phyloP scores from a whole-genome alignment of 92 coral and sea anemone genomes.

The Zoanthus solanderi region DNA sequence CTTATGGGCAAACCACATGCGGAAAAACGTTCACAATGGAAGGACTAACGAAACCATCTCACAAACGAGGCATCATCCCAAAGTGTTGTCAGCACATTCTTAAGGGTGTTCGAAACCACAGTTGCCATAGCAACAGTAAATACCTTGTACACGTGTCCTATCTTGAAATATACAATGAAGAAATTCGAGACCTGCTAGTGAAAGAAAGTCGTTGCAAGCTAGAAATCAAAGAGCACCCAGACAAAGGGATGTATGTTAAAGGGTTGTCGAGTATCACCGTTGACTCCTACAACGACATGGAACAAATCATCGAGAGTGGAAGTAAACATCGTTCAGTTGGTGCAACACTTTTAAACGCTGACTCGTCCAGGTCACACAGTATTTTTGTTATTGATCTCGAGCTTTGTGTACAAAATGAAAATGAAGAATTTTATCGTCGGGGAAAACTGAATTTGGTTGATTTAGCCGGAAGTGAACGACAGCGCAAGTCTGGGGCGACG shows the following conservation, averaged over 20 bases:
- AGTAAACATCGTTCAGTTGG: constrained; percentile 86
- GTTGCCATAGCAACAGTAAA: constrained; percentile 68
- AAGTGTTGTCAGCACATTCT: constrained; percentile 84
- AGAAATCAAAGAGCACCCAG: constrained; percentile 87
- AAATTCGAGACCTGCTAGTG: constrained; percentile 75
- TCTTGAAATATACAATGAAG: constrained; percentile 90
- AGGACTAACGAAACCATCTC: constrained; percentile 64
- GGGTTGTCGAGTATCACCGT: constrained; percentile 86
- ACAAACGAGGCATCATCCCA: constrained; percentile 80
- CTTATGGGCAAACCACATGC: constrained; percentile 91
- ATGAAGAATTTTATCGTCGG: constrained; percentile 71
- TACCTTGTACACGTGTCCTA: constrained; percentile 84
- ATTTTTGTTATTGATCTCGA: constrained; percentile 83
- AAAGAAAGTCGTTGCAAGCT: constrained; percentile 73
- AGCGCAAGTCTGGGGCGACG: constrained; percentile 86
- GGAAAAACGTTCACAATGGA: constrained; percentile 94
- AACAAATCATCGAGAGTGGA: constrained; percentile 73
- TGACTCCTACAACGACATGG: constrained; percentile 80
- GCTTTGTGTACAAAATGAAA: constrained; percentile 66
- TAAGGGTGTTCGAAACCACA: constrained; percentile 61
- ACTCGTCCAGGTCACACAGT: constrained; percentile 88
- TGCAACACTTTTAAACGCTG: constrained; percentile 78
- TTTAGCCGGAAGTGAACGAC: constrained; percentile 92
- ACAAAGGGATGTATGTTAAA: constrained; percentile 87
- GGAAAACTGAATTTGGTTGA: constrained; percentile 88